Conservation (phyloP, 2,888 invertebrate genomes). For the Eristalinus sepulchralis region DNA sequence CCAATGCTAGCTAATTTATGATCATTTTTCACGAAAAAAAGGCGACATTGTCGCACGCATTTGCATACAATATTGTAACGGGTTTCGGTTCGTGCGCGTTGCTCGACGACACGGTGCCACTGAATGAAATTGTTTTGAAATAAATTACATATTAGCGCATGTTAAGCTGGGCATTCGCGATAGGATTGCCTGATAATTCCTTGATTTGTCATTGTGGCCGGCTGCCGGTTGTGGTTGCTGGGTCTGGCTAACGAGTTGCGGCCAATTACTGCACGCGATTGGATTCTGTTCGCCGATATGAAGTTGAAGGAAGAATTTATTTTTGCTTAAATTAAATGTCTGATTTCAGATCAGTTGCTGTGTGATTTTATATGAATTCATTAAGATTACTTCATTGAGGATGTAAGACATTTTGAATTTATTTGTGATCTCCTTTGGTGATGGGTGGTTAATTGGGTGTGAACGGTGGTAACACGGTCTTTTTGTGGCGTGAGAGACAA, state of each 20-base stretch:
- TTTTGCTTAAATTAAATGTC: constrained; percentile 10
- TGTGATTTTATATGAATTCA: background rate
- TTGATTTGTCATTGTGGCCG: constrained; percentile 54
- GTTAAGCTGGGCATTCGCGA: constrained; percentile 60
- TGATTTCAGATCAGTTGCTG: background rate
- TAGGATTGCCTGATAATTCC: constrained; percentile 64
- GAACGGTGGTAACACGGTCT: no score
- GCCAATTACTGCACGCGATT: constrained; percentile 66
- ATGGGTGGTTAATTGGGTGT: no score
- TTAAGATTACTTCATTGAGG: background rate
- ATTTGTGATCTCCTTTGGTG: no score
- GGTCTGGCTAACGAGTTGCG: constrained; percentile 19
- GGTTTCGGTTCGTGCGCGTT: constrained; percentile 2
- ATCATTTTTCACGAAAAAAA: constrained; percentile 49
- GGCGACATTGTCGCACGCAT: constrained; percentile 43
- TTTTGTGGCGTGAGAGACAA: no score
- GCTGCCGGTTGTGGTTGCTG: background rate
- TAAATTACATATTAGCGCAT: constrained; percentile 68
- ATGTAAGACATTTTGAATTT: background rate
- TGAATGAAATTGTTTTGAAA: constrained; percentile 66
- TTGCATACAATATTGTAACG: constrained; percentile 43
- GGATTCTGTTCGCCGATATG: constrained; percentile 28
- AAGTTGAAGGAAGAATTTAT: background rate
- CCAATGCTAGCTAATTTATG: constrained; percentile 45
- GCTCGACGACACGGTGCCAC: background rate